Evolutionary conservation across 1,140 invertebrate genomes (phyloP).

Genomic region (Trichomalopsis sarcophagae): DNA sequence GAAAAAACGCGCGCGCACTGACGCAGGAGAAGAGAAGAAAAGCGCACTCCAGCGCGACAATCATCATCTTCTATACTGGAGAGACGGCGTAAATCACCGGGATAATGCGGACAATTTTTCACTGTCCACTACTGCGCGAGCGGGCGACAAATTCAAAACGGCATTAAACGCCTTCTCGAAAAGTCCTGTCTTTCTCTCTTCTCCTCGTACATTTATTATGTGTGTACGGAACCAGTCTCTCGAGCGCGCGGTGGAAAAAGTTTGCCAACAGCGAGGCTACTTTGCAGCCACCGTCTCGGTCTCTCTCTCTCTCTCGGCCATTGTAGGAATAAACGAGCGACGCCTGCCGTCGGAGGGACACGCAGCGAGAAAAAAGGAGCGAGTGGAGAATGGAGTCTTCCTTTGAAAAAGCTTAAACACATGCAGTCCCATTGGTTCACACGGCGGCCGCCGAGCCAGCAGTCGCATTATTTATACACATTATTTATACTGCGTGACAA

Average conservation of each 20-base stretch:
- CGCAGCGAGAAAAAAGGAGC: neutral
- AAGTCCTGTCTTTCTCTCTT: neutral
- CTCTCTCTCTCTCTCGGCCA: neutral
- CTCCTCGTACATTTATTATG: neutral
- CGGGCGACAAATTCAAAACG: constrained; percentile 49
- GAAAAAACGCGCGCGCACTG: neutral
- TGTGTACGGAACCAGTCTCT: constrained; percentile 32
- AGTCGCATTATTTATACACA: constrained; percentile 51
- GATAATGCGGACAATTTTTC: constrained; percentile 36
- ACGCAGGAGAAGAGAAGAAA: neutral
- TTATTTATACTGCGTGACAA: constrained; percentile 50
- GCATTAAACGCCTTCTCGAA: constrained; percentile 45
- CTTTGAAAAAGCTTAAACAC: constrained; percentile 6
- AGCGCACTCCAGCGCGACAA: neutral
- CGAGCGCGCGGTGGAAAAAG: constrained; percentile 30
- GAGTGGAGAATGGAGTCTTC: neutral
- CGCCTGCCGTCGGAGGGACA: neutral
- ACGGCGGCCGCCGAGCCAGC: neutral
- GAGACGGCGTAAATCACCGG: constrained; percentile 35
- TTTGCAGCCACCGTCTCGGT: neutral
- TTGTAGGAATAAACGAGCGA: constrained; percentile 35
- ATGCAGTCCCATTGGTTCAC: constrained; percentile 39
- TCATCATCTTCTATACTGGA: neutral
- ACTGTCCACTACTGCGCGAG: neutral
- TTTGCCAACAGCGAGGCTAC: constrained; percentile 28